phyloP scores from a whole-genome alignment of 2,888 invertebrate genomes.

The Eupithecia subumbrata region DNA sequence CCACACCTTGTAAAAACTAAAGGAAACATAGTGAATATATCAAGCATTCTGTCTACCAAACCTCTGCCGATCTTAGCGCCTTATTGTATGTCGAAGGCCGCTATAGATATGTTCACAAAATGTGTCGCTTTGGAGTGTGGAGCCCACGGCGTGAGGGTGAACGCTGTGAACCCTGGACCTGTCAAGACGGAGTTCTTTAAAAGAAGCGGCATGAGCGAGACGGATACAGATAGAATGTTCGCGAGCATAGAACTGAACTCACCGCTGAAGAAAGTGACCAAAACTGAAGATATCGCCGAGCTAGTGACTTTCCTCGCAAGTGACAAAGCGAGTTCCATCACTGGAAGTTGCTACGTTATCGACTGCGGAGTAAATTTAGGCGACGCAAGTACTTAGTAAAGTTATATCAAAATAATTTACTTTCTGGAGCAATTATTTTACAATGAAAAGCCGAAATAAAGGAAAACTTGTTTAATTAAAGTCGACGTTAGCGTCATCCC shows the following conservation, averaged over 20 bases:
- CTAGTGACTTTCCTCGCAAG: constrained; percentile 66
- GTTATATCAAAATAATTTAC: constrained; percentile 45
- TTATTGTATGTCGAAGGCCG: constrained; percentile 74
- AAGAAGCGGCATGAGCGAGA: constrained; percentile 59
- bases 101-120: constrained; percentile 70
- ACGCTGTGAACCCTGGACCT: constrained; percentile 70
- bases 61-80: constrained; percentile 60
- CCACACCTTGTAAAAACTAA: constrained; percentile 61
- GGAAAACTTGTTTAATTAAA: constrained; percentile 48
- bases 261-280: constrained; percentile 60
- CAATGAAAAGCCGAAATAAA: constrained; percentile 45
- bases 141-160: constrained; percentile 66
- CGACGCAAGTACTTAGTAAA: constrained; percentile 47
- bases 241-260: constrained; percentile 51
- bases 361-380: constrained; percentile 68
- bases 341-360: constrained; percentile 62
- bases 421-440: constrained; percentile 42
- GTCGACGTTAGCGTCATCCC: constrained; percentile 44
- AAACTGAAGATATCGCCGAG: constrained; percentile 65
- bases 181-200: constrained; percentile 66
- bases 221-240: constrained; percentile 56
- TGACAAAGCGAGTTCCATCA: constrained; percentile 65
- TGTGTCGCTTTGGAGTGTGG: constrained; percentile 67
- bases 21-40: constrained; percentile 70
- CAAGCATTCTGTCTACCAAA: constrained; percentile 62